Evolutionary conservation across 2,888 invertebrate genomes (phyloP), one percentile per base, ranked within the genome.

Genomic region (Torymus tubicola): DNA sequence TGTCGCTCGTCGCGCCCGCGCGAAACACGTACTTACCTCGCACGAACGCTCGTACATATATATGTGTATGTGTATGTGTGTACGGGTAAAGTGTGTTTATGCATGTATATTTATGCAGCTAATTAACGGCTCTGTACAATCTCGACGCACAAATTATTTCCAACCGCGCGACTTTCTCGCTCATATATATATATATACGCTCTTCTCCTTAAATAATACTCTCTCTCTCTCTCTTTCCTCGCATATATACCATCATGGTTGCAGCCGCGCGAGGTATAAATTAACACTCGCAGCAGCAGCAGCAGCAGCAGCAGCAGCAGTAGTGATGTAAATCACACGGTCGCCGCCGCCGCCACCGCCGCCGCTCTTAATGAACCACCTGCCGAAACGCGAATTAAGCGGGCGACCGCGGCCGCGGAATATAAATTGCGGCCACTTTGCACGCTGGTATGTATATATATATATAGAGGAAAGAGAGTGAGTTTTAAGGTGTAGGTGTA

Each of bases 291-390:
- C 74, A n/a, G 52, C 68, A 65, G 79, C 65, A 68, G 81, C 71
- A n/a, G 68, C 74, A n/a, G 52, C 68, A 65, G 79, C 65, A 68
- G 81, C 71, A n/a, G 68, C 74, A n/a, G 52, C 68, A 65, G 79
- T 61, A 68, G 81, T 69, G 78, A 82, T 84, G 85, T 86, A 86
- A 86, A 86, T 86, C 84, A 86, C 81, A 83, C 84, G 69, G 31
- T 21, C 21, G 21, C 21, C 31, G 61, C 60, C 55, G 55, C 16
- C 13, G n/a, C 60, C 57, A 53, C 82, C 57, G 50, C 42, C 53
- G 24, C 61, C n/a, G 60, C 69, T 60, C 69, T 77, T 82, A 81
- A 80, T 82, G 80, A 80, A 79, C 82, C 80, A 78, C 80, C 79
- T 80, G 82, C 82, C 78, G 76, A 81, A 81, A 53, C 65, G 61